Percentiles rank a stretch among this genome's conserved stretches.
These are phyloP conservation scores for Epinephelus awoara DNA, from an alignment of 2,797 vertebrate species.

Conservation along the genomic window DNA sequence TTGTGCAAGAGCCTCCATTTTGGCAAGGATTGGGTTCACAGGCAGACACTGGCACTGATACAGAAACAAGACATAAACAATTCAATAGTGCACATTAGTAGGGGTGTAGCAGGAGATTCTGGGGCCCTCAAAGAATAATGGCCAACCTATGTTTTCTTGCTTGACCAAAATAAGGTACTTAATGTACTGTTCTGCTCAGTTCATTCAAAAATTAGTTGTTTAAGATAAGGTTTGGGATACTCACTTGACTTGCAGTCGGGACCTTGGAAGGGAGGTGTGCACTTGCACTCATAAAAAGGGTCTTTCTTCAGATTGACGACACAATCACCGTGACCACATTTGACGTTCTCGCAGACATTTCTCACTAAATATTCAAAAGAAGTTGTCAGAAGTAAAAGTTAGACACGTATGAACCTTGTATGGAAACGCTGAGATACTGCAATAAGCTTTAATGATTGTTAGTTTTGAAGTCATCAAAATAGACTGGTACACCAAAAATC, in stretches of 20 bases:
- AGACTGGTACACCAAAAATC: not conserved
- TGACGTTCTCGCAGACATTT: constrained; percentile 65
- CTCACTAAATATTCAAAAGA: constrained; percentile 58
- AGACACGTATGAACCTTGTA: not conserved
- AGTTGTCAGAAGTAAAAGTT: not conserved
- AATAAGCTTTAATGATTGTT: too few relatives aligned
- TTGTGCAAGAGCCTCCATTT: constrained; percentile 70
- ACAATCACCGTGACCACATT: constrained; percentile 75
- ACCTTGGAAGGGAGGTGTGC: constrained; percentile 65
- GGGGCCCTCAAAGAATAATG: not conserved
- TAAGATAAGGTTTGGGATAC: not conserved
- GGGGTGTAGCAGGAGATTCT: not conserved
- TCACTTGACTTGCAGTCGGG: constrained; percentile 68
- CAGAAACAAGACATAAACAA: not conserved
- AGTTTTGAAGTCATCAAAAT: not conserved
- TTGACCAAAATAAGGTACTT: not conserved
- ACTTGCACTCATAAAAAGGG: constrained; percentile 78
- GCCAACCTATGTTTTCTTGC: not conserved
- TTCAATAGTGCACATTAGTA: not conserved
- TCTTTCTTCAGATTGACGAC: constrained; percentile 44
- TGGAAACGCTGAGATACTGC: not conserved
- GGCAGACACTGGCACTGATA: constrained; percentile 44
- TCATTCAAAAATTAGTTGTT: not conserved
- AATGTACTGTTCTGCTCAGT: not conserved
- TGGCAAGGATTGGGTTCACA: constrained; percentile 77